phyloP scores from a whole-genome alignment of 2,113 vertebrate genomes.

The Hemiscyllium ocellatum region DNA sequence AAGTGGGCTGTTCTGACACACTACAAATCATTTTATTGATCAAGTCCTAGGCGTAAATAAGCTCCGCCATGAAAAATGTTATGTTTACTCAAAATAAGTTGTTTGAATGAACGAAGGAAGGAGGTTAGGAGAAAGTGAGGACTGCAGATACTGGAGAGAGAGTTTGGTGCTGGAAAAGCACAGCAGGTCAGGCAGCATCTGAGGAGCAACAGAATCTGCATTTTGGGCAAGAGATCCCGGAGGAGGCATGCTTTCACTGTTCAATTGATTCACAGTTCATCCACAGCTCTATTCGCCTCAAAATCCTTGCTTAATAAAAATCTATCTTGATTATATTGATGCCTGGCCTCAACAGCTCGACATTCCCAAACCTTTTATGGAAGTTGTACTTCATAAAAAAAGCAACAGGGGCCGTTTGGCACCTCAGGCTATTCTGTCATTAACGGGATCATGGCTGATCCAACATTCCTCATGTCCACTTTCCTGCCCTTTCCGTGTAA shows the following conservation, averaged over 20 bases:
- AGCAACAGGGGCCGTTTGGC: too few relatives aligned
- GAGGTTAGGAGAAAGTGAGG: too few relatives aligned
- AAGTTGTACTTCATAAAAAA: not conserved
- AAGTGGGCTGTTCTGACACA: not conserved
- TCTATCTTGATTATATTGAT: not conserved
- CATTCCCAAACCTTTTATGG: not conserved
- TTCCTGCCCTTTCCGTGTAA: too few relatives aligned
- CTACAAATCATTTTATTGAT: not conserved
- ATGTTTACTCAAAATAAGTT: not conserved
- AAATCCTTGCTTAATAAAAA: not conserved
- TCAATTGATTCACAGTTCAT: not conserved
- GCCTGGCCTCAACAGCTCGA: not conserved
- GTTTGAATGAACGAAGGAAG: not conserved
- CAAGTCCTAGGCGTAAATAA: not conserved
- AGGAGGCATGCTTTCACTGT: not conserved
- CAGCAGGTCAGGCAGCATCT: too few relatives aligned
- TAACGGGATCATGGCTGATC: too few relatives aligned
- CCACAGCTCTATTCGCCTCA: not conserved
- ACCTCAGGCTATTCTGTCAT: too few relatives aligned
- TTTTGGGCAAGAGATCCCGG: too few relatives aligned
- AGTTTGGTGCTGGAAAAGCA: too few relatives aligned
- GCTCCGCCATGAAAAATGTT: not conserved
- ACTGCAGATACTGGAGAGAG: too few relatives aligned
- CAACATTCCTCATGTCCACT: too few relatives aligned
- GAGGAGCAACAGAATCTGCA: too few relatives aligned